A percentile compares a stretch with the other conserved stretches of the same genome.
These are phyloP conservation scores for Enteromius treurensis DNA, from an alignment of 2,797 vertebrate species.

Conservation along the genomic window DNA sequence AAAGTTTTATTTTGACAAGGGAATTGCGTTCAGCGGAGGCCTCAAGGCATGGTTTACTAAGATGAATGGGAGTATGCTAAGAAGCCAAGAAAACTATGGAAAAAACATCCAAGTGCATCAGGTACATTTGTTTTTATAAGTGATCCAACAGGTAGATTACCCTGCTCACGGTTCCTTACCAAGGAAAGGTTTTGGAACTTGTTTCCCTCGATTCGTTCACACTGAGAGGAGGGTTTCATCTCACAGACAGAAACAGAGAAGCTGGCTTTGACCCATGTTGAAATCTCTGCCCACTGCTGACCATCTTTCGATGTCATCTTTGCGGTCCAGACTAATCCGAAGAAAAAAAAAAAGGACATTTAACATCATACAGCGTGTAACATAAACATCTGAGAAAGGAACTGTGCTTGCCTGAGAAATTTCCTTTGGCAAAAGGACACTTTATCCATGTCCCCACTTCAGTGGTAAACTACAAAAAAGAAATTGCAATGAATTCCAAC, in stretches of 20 bases:
- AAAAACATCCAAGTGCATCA: neutral
- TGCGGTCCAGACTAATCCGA: constrained; percentile 47
- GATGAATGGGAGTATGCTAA: neutral
- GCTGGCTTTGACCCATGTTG: constrained; percentile 48
- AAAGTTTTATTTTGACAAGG: constrained; percentile 6
- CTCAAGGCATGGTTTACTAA: neutral
- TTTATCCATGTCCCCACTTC: constrained; percentile 50
- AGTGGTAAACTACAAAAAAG: constrained; percentile 50
- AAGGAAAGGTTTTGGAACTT: constrained; percentile 23
- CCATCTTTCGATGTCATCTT: constrained; percentile 32
- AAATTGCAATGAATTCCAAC: neutral
- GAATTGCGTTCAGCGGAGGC: neutral
- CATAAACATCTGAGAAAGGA: neutral
- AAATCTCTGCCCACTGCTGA: constrained; percentile 46
- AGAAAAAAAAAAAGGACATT: constrained; percentile 31
- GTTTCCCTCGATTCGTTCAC: constrained; percentile 23
- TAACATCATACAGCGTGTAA: neutral
- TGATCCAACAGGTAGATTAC: constrained; percentile 14
- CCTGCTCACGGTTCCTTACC: constrained; percentile 21
- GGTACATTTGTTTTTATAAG: neutral
- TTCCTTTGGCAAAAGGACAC: constrained; percentile 51
- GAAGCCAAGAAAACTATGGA: neutral
- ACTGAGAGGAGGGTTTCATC: constrained; percentile 30
- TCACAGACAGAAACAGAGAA: constrained; percentile 49
- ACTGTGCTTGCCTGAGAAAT: constrained; percentile 40